phyloP scores from a whole-genome alignment of 1,140 invertebrate species.

The Subanguina moxae region DNA sequence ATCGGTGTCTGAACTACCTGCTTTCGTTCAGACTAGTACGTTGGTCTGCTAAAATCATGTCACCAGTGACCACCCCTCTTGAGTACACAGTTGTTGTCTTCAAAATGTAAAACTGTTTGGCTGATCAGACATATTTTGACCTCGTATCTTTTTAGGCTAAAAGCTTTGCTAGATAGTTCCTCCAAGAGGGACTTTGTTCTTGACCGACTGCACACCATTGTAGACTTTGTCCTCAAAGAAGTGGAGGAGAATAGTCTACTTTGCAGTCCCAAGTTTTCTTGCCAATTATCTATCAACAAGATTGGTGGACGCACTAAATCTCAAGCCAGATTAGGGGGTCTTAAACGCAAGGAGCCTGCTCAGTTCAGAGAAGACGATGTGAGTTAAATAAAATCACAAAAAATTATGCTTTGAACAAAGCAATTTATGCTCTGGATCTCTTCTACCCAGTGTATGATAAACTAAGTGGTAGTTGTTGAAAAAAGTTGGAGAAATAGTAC shows the following conservation, averaged over 20 bases:
- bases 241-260: conserved; percentile 26
- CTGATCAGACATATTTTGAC: not conserved
- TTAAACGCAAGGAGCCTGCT: not conserved
- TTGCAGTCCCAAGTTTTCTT: conserved; percentile 18
- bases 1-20: conserved; percentile 39
- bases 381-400: not conserved
- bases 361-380: conserved; percentile 1
- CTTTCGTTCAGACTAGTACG: conserved; percentile 39
- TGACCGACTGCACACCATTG: conserved; percentile 29
- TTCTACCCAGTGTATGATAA: no score
- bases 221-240: conserved; percentile 38
- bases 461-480: no score
- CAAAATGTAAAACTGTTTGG: conserved; percentile 37
- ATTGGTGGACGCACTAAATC: not conserved
- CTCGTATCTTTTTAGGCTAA: conserved; percentile 29
- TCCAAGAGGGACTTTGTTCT: conserved; percentile 28
- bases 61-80: conserved; percentile 33
- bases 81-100: conserved; percentile 35
- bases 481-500: no score
- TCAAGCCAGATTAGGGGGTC: not conserved
- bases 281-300: not conserved
- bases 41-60: conserved; percentile 28
- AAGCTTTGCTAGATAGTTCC: conserved; percentile 28
- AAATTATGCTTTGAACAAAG: no score
- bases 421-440: no score